Evolutionary conservation across 2,797 vertebrate species (phyloP), one percentile per base, ranked within the genome.

Genomic region (Champsocephalus esox): DNA sequence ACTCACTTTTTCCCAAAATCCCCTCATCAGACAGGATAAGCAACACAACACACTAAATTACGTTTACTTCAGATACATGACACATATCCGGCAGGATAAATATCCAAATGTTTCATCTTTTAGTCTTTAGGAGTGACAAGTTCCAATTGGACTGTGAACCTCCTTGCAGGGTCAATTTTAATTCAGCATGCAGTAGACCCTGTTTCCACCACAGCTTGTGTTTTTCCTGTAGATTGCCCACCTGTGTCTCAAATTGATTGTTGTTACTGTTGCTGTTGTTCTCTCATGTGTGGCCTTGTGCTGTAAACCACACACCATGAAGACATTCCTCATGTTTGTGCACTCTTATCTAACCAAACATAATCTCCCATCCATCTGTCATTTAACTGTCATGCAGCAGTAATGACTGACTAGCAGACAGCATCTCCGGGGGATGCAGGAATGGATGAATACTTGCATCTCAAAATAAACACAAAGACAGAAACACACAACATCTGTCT

Each of bases 231-330:
- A 65, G 69, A 81, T 71, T 65, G 67, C 62, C 85, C 90, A 91
- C 88, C 84, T 90, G 91, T 91, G 87, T 70, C 67, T 81, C 60
- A 6, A 48, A 86, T 60, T 16, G 72, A 76, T 82, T 86, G 80
- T 83, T 85, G 50, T 77, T 86, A 58, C 63, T 87, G 74, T 61
- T 83, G 62, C 19, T 71, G 70, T 24, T 61, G 49, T 75, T 52
- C 63, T 82, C 78, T 83, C 72, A 19, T 92, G 90, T 93, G 92
- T 92, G 92, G 92, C 87, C 89, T 63, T 10, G 45, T 34, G 84
- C 76, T 79, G 74, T 89, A 90, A 93, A 92, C 90, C 93, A 90
- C 91, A 93, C 91, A 92, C 87, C 45, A 55, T 60, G 80, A 70
- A 34, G 54, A 55, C 16, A 43, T 58, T 59, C 60, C 62, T 58